Evolutionary conservation across 2,797 vertebrate genomes (phyloP), one percentile per base, ranked within the genome.

Genomic region (Pangasius larnaudii): DNA sequence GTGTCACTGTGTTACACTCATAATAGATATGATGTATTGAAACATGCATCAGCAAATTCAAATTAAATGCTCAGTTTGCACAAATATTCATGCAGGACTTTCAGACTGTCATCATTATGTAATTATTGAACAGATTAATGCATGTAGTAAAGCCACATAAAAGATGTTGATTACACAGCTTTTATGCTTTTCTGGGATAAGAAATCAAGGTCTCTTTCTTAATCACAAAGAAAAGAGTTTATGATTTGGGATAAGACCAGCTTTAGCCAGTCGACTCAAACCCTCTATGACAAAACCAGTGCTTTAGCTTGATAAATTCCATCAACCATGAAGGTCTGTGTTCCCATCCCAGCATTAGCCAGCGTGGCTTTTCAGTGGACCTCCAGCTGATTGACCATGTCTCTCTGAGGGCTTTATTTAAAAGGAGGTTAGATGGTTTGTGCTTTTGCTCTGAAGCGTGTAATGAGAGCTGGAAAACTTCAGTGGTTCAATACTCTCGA

Each of bases 391-490:
- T 90, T 91, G 94, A 95, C 93, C 86, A 92, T 86, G 65, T 89
- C 87, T 93, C 89, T 93, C 90, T 86, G 63, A 88, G 85, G 90
- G 86, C 89, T 91, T 91, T 90, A 91, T 92, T 92, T 91, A 87
- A 91, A 85, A 88, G 85, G 84, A 84, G 77, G 88, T 90, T 85
- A 72, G 79, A 79, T 84, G 91, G 86, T 91, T 91, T 90, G 92
- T 85, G 90, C 90, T 90, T 87, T 87, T 79, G 90, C 91, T 93
- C 90, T 91, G 93, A 87, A 93, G 92, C 91, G 84, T 94, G 92
- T 93, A 94, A 95, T 94, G 92, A 94, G 92, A 92, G 92, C 90
- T 87, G 88, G 92, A 91, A 92, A 92, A 91, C 93, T 93, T 93
- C 90, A 93, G 90, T 90, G 91, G 89, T 89, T 91, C 79, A 77